Conservation (phyloP, 2,888 invertebrate genomes). For the Oeneis ivallda region DNA sequence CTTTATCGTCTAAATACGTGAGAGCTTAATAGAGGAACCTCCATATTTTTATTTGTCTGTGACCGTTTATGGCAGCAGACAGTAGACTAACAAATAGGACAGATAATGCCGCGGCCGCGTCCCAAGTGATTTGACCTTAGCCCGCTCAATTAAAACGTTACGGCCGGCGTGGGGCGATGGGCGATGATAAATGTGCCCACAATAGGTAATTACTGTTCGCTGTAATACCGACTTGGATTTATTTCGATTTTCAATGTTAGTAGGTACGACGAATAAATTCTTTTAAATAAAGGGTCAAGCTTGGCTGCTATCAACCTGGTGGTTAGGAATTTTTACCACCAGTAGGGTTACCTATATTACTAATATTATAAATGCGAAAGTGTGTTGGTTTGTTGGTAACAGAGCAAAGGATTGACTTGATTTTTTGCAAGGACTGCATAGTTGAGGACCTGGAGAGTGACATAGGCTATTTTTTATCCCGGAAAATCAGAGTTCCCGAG, state of each 20-base stretch:
- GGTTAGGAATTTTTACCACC: too few species aligned
- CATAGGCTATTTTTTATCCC: too few species aligned
- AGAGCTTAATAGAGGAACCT: too few species aligned
- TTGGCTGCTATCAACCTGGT: not conserved
- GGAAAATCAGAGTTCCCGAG: too few species aligned
- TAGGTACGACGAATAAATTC: not conserved
- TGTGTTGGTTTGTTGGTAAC: too few species aligned
- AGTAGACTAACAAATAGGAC: conserved; percentile 33
- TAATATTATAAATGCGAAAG: too few species aligned
- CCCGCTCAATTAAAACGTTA: conserved; percentile 75
- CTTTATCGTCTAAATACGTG: too few species aligned
- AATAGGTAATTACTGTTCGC: conserved; percentile 34
- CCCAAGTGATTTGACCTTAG: conserved; percentile 81
- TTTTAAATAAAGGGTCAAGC: not conserved
- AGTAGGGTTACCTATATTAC: too few species aligned
- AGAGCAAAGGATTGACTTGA: too few species aligned
- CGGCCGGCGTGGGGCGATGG: conserved; percentile 51
- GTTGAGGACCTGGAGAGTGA: too few species aligned
- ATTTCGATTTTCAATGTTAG: conserved; percentile 19
- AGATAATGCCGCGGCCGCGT: conserved; percentile 37
- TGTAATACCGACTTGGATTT: conserved; percentile 28
- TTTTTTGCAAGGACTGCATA: too few species aligned
- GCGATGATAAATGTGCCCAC: conserved; percentile 49
- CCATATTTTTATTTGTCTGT: not conserved
- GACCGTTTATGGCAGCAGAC: conserved; percentile 24